Evolutionary conservation across 2,113 vertebrate species (phyloP), one percentile per base, ranked within the genome.

Genomic region (Carlito syrichta): DNA sequence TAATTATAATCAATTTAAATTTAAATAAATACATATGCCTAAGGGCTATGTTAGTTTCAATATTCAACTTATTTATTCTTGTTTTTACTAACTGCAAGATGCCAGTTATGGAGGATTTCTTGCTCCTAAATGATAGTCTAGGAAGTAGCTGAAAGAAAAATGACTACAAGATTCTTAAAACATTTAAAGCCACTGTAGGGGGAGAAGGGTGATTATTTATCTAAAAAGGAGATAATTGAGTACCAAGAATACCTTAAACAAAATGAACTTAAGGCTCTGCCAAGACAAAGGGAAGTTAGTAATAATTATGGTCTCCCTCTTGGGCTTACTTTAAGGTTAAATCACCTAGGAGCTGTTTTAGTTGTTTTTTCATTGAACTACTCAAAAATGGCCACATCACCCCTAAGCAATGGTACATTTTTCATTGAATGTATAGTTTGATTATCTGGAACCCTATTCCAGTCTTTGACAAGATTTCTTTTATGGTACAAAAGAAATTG

Each of bases 401-500:
- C 23, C 23, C 30, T 50, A 45, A 16, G 81, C 76, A 52, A 71
- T 68, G 30, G 63, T 27, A 9, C 11, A 40, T 27, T 89, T 17
- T 25, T 60, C 45, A 45, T 3, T 66, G 30, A 40, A 48, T 56
- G 11, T 45, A 30, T 12, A 25, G 85, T 54, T 45, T 12, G 16
- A 68, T 43, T 81, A 66, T 83, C 62, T 35, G 32, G 68, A 95
- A 84, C 11, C 84, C 82, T 88, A 79, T 50, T 58, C 17, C 77
- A 86, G 35, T 86, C 69, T 96, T 43, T 83, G 84, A 50, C 40
- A 90, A 86, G 38, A 43, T 68, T 97, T 73, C 23, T 96, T 96
- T 84, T 94, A 78, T 96, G 89, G 82, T 43, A 2, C 89, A 95
- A 98, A 97, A 94, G 71, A 97, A 97, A 97, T 56, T 63, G 38